Evolutionary conservation across 92 coral and sea anemone species (phyloP).

Genomic region (Porites evermanni): DNA sequence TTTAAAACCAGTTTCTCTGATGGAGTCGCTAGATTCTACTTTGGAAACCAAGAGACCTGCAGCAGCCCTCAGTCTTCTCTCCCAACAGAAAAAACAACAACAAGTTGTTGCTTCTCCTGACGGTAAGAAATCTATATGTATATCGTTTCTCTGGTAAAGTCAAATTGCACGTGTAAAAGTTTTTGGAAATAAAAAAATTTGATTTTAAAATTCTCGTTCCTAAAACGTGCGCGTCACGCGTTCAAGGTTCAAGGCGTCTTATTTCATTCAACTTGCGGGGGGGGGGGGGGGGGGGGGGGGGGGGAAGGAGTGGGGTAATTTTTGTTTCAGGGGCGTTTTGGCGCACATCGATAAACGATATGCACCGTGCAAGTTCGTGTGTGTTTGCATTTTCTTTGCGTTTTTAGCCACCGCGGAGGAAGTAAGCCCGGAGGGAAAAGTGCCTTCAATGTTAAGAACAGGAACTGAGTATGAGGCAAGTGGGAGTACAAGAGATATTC

Average conservation of each 20-base stretch:
- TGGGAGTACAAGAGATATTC: slow-evolving; percentile 82
- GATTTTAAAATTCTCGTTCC: too few species aligned
- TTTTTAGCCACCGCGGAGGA: neutral
- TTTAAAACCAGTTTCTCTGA: slow-evolving; percentile 79
- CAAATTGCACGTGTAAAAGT: too few species aligned
- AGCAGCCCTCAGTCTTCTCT: slow-evolving; percentile 45
- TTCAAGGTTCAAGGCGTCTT: too few species aligned
- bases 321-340: too few species aligned
- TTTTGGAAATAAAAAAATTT: too few species aligned
- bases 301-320: too few species aligned
- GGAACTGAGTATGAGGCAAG: slow-evolving; percentile 51
- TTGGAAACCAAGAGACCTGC: slow-evolving; percentile 73
- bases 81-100: slow-evolving; percentile 35
- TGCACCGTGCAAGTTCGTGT: too few species aligned
- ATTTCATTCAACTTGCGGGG: too few species aligned
- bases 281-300: too few species aligned
- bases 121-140: slow-evolving; percentile 22
- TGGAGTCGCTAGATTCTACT: slow-evolving; percentile 97
- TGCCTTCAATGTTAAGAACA: slow-evolving; percentile 12
- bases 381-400: too few species aligned
- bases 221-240: too few species aligned
- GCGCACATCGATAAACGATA: neutral
- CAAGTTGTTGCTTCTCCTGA: slow-evolving; percentile 20
- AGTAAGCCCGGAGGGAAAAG: neutral
- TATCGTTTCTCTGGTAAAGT: too few species aligned